A percentile compares a stretch with the other conserved stretches of the same genome.
phyloP scores from a whole-genome alignment of 2,888 invertebrate genomes.

The Leptopilina myrica region DNA sequence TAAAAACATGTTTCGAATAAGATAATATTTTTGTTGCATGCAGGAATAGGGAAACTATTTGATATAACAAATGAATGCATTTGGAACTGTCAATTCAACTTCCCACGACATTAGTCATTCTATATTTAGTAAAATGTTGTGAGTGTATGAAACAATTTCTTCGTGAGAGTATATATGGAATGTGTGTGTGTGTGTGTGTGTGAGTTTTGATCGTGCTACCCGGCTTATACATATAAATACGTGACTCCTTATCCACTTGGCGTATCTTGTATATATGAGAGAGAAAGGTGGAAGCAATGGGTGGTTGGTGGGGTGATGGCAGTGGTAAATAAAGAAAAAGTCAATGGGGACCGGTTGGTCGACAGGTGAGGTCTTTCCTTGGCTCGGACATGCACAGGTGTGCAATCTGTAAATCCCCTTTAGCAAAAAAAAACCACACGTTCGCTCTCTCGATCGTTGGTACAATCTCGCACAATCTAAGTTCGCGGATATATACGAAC shows the following conservation, averaged over 20 bases:
- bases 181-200: constrained; percentile 42
- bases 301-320: constrained; percentile 52
- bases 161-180: constrained; percentile 13
- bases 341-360: constrained; percentile 75
- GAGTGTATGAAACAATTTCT: constrained; percentile 7
- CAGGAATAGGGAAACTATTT: not conserved
- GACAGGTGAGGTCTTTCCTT: constrained; percentile 75
- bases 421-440: constrained; percentile 68
- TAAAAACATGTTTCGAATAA: not conserved
- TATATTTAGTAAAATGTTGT: constrained; percentile 58
- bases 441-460: constrained; percentile 56
- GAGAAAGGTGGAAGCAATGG: constrained; percentile 56
- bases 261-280: constrained; percentile 55
- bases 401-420: constrained; percentile 74
- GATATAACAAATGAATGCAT: constrained; percentile 9
- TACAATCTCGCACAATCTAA: constrained; percentile 48
- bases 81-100: constrained; percentile 7
- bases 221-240: constrained; percentile 16
- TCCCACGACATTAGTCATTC: constrained; percentile 46
- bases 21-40: not conserved
- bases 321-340: constrained; percentile 72
- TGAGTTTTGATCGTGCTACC: constrained; percentile 21
- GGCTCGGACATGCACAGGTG: constrained; percentile 71
- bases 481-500: constrained; percentile 22
- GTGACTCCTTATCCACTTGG: constrained; percentile 58